Conservation (phyloP, 2,888 invertebrate species). For the Sesia apiformis region DNA sequence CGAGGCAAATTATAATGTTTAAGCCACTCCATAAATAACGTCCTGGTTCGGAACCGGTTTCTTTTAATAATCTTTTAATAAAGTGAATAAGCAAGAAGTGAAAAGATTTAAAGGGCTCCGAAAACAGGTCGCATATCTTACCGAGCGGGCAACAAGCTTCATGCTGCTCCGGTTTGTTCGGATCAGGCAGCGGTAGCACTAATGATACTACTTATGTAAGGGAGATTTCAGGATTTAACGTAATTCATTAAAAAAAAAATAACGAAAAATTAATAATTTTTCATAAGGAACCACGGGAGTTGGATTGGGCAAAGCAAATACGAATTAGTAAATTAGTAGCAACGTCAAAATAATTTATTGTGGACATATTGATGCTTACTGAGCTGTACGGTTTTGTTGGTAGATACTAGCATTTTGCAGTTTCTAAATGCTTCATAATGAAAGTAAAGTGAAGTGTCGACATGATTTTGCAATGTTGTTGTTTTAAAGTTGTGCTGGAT, state of each 20-base stretch:
- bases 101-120: slow-evolving; percentile 13
- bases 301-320: slow-evolving; percentile 67
- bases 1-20: slow-evolving; percentile 32
- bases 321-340: slow-evolving; percentile 74
- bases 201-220: slow-evolving; percentile 77
- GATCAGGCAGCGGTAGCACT: slow-evolving; percentile 89
- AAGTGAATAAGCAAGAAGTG: slow-evolving; percentile 13
- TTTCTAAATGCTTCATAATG: slow-evolving; percentile 24
- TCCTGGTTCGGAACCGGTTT: slow-evolving; percentile 42
- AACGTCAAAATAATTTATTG: slow-evolving; percentile 39
- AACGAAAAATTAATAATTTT: slow-evolving; percentile 27
- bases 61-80: slow-evolving; percentile 7
- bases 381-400: slow-evolving; percentile 28
- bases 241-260: slow-evolving; percentile 36
- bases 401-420: slow-evolving; percentile 23
- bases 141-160: slow-evolving; percentile 92
- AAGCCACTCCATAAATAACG: slow-evolving; percentile 54
- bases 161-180: slow-evolving; percentile 91
- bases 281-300: slow-evolving; percentile 38
- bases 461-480: not conserved
- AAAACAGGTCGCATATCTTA: slow-evolving; percentile 65
- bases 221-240: slow-evolving; percentile 56
- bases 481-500: not conserved
- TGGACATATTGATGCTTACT: slow-evolving; percentile 30
- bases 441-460: slow-evolving; percentile 1